Percentiles rank a stretch among this genome's conserved stretches.
phyloP scores from a whole-genome alignment of 1,140 invertebrate species.

The Drosophila burlai region DNA sequence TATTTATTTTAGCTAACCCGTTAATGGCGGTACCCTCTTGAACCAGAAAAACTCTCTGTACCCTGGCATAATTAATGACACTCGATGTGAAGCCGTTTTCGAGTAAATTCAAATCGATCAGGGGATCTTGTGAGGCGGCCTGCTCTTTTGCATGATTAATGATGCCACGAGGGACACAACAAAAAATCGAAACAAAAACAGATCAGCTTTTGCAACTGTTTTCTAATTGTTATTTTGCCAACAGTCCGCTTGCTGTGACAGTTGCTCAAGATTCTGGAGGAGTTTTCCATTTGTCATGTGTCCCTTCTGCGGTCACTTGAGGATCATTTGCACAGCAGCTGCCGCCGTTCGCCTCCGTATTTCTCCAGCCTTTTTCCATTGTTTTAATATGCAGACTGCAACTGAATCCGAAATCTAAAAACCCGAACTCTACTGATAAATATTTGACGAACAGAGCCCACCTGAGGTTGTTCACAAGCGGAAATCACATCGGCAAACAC shows the following conservation, averaged over 20 bases:
- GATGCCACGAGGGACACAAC: not conserved
- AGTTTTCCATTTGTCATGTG: slow-evolving; percentile 58
- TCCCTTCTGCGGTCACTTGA: slow-evolving; percentile 63
- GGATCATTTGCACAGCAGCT: slow-evolving; percentile 61
- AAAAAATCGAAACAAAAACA: slow-evolving; percentile 28
- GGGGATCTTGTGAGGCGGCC: slow-evolving; percentile 55
- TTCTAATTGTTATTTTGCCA: slow-evolving; percentile 81
- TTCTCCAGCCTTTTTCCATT: slow-evolving; percentile 26
- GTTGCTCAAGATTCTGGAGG: slow-evolving; percentile 37
- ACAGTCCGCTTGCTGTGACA: slow-evolving; percentile 58
- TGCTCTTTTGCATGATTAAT: slow-evolving; percentile 72
- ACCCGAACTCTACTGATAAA: slow-evolving; percentile 5
- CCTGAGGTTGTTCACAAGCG: slow-evolving; percentile 73
- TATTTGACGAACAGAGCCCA: slow-evolving; percentile 70
- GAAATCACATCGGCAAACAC: slow-evolving; percentile 79
- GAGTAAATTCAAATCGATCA: slow-evolving; percentile 56
- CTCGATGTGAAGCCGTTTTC: slow-evolving; percentile 28
- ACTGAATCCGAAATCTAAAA: slow-evolving; percentile 21
- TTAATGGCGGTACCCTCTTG: slow-evolving; percentile 57
- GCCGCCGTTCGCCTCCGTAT: slow-evolving; percentile 10
- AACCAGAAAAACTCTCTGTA: slow-evolving; percentile 41
- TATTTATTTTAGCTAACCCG: slow-evolving; percentile 50
- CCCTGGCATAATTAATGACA: slow-evolving; percentile 54
- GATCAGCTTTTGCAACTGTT: slow-evolving; percentile 79
- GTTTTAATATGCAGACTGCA: slow-evolving; percentile 80